Evolutionary conservation across 92 coral and sea anemone genomes (phyloP), one percentile per base, ranked within the genome.

Genomic region (Phymanthus crucifer): DNA sequence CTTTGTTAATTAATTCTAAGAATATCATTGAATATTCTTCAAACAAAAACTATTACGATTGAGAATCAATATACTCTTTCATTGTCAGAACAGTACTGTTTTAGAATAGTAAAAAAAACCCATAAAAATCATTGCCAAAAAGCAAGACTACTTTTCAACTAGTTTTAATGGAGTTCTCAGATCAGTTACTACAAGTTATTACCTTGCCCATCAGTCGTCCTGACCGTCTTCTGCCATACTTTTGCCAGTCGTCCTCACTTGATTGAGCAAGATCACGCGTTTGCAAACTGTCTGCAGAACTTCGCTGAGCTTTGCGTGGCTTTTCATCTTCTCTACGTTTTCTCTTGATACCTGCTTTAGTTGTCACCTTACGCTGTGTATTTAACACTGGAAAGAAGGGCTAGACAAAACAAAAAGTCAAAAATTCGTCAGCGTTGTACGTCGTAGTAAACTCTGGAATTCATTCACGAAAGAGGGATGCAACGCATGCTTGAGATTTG

Each of bases 121-220:
- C 14, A 6, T 1, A 10, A 43, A 43, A 43, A 43, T 5, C 10
- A 38, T 38, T 5, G 10, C 7, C 48, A 0, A 0, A 43, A 43
- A 43, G 13, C 13, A 43, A 43, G 2, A 43, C 0, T 43, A 17
- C 64, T 54, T 54, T 24, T 54, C 10, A 54, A 23, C 35, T 61
- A 19, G 5, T 54, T 8, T 3, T 19, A 29, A 27, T 29, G 10
- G 14, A 24, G 29, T 13, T 27, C n/a, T n/a, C n/a, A n/a, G n/a
- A n/a, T n/a, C n/a, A n/a, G n/a, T n/a, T n/a, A n/a, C n/a, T n/a
- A n/a, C 26, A 27, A 2, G 27, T 29, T 40, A 7, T 24, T 67
- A 78, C 83, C 83, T 66, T 78, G 1, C 83, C 83, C 75, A 66
- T 32, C 47, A 78, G 36, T 43, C 83, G 66, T 40, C 83, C 83